phyloP scores from a whole-genome alignment of 2,888 invertebrate species.

The Omphaloscelis lunosa region DNA sequence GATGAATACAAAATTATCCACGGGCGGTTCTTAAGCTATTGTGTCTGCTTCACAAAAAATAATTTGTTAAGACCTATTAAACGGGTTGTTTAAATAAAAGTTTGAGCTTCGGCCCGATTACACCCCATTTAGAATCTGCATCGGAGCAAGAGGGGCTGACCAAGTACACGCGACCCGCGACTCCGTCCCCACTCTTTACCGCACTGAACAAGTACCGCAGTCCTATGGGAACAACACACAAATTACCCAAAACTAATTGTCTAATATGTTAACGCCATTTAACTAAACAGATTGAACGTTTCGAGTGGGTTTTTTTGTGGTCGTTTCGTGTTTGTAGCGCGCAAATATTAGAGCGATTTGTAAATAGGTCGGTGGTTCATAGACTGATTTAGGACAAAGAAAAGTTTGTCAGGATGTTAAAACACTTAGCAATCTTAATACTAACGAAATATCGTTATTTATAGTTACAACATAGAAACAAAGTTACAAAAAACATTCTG shows the following conservation, averaged over 20 bases:
- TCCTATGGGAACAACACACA: constrained; percentile 89
- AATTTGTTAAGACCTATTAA: neutral
- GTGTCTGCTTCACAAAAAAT: neutral
- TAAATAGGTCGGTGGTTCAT: constrained; percentile 18
- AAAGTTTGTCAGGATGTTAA: neutral
- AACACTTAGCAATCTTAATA: too few species aligned
- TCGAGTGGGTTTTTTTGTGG: constrained; percentile 57
- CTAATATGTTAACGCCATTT: constrained; percentile 86
- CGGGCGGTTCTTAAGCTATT: neutral
- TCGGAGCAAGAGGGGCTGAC: constrained; percentile 75
- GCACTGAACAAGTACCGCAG: constrained; percentile 58
- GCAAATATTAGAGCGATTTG: constrained; percentile 47
- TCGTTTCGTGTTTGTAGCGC: constrained; percentile 32
- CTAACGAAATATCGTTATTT: too few species aligned
- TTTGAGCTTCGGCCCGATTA: constrained; percentile 68
- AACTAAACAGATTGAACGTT: constrained; percentile 82
- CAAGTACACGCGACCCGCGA: constrained; percentile 63
- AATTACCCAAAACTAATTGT: constrained; percentile 87
- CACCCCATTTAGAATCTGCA: constrained; percentile 66
- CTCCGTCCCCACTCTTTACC: constrained; percentile 56
- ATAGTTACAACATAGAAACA: too few species aligned
- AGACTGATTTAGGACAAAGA: neutral
- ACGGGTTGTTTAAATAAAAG: constrained; percentile 12
- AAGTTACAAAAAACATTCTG: too few species aligned
- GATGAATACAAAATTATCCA: neutral